These are phyloP conservation scores for Cetonia aurata DNA, from an alignment of 2,888 invertebrate genomes.

Conservation along the genomic window DNA sequence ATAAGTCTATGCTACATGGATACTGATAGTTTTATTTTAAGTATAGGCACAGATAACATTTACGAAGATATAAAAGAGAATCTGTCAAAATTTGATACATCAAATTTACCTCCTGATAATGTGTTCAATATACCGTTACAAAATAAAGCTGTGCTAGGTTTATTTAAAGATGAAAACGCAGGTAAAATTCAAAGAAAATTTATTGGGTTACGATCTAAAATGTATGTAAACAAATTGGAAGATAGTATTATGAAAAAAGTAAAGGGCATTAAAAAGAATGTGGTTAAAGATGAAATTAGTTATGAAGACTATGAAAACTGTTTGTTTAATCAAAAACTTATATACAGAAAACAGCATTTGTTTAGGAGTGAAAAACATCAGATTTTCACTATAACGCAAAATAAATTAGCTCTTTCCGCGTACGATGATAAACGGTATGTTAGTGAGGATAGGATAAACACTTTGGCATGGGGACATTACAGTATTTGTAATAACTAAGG, in stretches of 20 bases:
- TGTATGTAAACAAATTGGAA: slow-evolving; percentile 48
- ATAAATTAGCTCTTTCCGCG: slow-evolving; percentile 43
- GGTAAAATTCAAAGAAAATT: slow-evolving; percentile 57
- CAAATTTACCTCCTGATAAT: slow-evolving; percentile 54
- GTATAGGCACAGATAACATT: slow-evolving; percentile 58
- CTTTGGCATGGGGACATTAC: slow-evolving; percentile 20
- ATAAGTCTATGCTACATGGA: slow-evolving; percentile 56
- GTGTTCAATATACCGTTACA: slow-evolving; percentile 51
- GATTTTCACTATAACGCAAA: slow-evolving; percentile 36
- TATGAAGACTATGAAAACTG: slow-evolving; percentile 18
- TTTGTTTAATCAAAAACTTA: slow-evolving; percentile 5
- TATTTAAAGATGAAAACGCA: slow-evolving; percentile 58
- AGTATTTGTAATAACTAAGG: slow-evolving; percentile 2
- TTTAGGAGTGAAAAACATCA: slow-evolving; percentile 29
- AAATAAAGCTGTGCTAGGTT: too few relatives aligned
- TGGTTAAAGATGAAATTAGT: slow-evolving; percentile 10
- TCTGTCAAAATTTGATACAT: slow-evolving; percentile 58
- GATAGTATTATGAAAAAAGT: slow-evolving; percentile 48
- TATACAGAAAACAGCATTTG: slow-evolving; percentile 3
- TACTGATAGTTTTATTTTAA: slow-evolving; percentile 57
- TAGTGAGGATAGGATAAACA: background rate
- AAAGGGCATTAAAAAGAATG: slow-evolving; percentile 52
- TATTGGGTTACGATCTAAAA: slow-evolving; percentile 54
- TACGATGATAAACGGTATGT: slow-evolving; percentile 47
- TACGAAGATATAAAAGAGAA: slow-evolving; percentile 57